phyloP scores from a whole-genome alignment of 2,888 invertebrate species.

The Keiferia lycopersicella region DNA sequence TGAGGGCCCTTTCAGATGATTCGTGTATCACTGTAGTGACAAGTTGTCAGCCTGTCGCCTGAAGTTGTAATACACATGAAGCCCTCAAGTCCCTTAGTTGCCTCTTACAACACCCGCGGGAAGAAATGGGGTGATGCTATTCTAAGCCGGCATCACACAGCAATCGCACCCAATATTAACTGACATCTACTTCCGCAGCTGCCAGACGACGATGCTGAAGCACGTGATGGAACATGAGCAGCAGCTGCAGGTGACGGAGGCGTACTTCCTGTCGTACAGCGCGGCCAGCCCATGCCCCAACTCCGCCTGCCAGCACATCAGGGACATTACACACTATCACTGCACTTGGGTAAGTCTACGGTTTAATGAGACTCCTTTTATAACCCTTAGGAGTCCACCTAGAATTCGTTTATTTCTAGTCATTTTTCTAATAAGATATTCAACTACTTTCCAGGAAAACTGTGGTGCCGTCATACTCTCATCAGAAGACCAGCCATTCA shows the following conservation, averaged over 20 bases:
- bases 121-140: no score
- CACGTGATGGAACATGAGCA: constrained; percentile 94
- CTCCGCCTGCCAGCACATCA: constrained; percentile 86
- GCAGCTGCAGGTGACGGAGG: constrained; percentile 92
- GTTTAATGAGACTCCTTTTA: no score
- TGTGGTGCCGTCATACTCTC: constrained; percentile 89
- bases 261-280: constrained; percentile 85
- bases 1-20: no score
- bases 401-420: no score
- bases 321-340: constrained; percentile 92
- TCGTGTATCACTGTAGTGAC: no score
- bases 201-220: constrained; percentile 87
- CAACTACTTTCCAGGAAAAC: constrained; percentile 82
- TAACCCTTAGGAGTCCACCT: no score
- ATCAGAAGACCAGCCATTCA: constrained; percentile 88
- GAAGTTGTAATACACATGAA: no score
- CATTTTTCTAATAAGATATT: background rate
- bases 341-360: constrained; percentile 89
- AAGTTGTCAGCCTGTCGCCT: no score
- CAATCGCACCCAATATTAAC: constrained; percentile 20
- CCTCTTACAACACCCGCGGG: no score
- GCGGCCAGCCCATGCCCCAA: constrained; percentile 84
- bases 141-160: no score
- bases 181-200: constrained; percentile 54
- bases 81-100: no score